A percentile compares a stretch with the other conserved stretches of the same genome.
These are phyloP conservation scores for Agelaius tricolor DNA, from an alignment of 2,113 vertebrate species.

Conservation along the genomic window DNA sequence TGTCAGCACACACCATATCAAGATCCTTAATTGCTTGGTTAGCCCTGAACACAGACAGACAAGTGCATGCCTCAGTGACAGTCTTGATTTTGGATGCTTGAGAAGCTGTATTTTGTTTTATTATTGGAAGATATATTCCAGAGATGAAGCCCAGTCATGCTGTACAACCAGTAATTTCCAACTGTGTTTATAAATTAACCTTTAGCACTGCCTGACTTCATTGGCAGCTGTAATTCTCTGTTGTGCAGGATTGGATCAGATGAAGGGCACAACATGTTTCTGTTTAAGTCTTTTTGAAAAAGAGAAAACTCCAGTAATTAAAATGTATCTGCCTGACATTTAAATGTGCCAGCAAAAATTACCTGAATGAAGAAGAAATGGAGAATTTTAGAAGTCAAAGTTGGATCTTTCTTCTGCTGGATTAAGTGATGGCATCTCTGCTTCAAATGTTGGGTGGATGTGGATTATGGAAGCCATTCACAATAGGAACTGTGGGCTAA, in stretches of 20 bases:
- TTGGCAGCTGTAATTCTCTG: neutral
- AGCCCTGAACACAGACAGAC: neutral
- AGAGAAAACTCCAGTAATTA: neutral
- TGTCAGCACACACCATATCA: neutral
- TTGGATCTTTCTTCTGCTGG: neutral
- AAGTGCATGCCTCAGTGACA: neutral
- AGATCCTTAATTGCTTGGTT: neutral
- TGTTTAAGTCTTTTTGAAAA: neutral
- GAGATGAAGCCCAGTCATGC: neutral
- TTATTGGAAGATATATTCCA: neutral
- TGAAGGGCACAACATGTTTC: neutral
- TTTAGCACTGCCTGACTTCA: neutral
- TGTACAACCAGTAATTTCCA: neutral
- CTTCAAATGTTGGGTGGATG: neutral
- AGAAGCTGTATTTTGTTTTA: neutral
- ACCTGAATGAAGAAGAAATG: neutral
- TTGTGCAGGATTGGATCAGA: neutral
- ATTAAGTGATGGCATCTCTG: neutral
- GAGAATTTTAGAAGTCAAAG: neutral
- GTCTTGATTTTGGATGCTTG: neutral
- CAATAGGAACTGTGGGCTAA: neutral
- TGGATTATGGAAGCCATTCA: neutral
- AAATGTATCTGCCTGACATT: neutral
- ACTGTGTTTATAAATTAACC: conserved; percentile 31
- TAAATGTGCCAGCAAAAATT: neutral